Percentiles rank a stretch among this genome's conserved stretches.
Evolutionary conservation across 2,113 vertebrate species (phyloP).

Genomic region (Sphyrna mokarran): DNA sequence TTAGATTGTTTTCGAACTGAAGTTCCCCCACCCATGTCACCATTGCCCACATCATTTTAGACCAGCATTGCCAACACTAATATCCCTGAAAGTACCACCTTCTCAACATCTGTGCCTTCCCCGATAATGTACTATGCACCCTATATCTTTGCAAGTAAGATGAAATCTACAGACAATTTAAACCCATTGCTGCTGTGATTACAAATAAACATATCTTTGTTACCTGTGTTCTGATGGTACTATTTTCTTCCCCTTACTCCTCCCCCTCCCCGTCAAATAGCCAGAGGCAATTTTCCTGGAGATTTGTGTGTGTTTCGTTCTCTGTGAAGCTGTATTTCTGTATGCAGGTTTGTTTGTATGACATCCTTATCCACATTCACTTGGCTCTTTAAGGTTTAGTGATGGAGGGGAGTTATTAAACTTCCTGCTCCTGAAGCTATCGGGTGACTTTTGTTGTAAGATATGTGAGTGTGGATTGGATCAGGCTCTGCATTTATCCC

Average conservation of each 20-base stretch:
- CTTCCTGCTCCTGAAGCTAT: background rate
- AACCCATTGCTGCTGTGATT: background rate
- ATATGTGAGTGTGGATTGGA: background rate
- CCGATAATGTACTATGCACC: too few species aligned
- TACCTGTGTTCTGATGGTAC: background rate
- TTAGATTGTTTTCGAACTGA: background rate
- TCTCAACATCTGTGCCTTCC: background rate
- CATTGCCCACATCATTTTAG: background rate
- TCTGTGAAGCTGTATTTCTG: background rate
- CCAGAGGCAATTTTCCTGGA: background rate
- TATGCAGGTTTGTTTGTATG: background rate
- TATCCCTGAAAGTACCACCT: background rate
- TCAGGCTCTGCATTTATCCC: background rate
- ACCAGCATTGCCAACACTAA: background rate
- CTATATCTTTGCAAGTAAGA: background rate
- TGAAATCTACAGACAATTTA: background rate
- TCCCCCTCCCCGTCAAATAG: background rate
- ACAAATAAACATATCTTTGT: background rate
- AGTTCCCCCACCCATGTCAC: background rate
- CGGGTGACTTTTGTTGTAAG: background rate
- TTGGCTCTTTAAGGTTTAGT: background rate
- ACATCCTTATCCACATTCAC: background rate
- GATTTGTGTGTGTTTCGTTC: background rate
- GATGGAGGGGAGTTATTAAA: background rate
- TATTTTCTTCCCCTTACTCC: background rate